Percentiles rank a stretch among this genome's conserved stretches.
Conservation (phyloP, 1,140 invertebrate genomes). For the Drosophila novamexicana region DNA sequence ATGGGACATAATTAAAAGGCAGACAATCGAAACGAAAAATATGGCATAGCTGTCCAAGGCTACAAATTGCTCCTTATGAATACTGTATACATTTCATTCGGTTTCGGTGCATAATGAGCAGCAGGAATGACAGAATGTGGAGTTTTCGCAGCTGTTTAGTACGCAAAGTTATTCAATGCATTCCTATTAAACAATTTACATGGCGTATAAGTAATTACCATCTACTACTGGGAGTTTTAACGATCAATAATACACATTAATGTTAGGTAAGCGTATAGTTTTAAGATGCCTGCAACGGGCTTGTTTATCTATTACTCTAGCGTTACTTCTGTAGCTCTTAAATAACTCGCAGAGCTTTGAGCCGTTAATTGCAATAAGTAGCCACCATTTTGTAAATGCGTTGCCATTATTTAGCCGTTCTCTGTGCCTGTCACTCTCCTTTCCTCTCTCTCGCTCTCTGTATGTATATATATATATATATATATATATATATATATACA, state of each 20-base stretch:
- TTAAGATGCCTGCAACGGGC: background rate
- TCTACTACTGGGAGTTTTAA: background rate
- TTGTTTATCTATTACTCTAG: conserved; percentile 1
- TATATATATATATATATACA: no score
- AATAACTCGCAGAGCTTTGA: conserved; percentile 55
- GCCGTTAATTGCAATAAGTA: conserved; percentile 78
- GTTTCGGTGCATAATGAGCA: background rate
- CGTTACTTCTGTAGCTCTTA: conserved; percentile 29
- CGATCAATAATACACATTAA: conserved; percentile 5
- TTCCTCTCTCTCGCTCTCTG: background rate
- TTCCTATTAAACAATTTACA: background rate
- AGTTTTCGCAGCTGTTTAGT: conserved; percentile 3
- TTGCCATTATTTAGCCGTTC: conserved; percentile 49
- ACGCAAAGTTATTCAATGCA: background rate
- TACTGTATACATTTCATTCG: no score
- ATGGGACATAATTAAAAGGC: conserved; percentile 67
- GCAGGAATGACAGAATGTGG: background rate
- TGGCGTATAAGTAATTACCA: background rate
- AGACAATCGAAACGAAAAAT: conserved; percentile 37
- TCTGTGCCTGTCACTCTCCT: background rate
- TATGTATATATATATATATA: no score
- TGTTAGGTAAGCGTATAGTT: background rate
- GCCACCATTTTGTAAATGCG: conserved; percentile 63
- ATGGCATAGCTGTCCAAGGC: background rate
- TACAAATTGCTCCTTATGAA: background rate